Conservation (phyloP, 2,888 invertebrate genomes). For the Leucania comma region DNA sequence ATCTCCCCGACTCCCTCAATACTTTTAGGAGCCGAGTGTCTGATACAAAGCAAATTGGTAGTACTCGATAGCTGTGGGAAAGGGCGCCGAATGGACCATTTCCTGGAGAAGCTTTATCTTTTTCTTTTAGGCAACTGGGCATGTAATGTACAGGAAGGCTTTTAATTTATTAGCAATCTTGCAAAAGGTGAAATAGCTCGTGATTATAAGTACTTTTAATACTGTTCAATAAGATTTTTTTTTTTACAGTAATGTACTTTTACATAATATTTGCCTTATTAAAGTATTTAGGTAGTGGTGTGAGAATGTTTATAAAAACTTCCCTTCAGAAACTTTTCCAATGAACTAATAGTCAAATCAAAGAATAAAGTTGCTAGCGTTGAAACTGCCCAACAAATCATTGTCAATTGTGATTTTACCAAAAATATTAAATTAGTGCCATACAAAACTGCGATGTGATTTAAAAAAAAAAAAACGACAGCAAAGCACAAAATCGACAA, state of each 20-base stretch:
- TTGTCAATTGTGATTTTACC: no score
- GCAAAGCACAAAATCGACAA: no score
- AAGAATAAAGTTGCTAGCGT: neutral
- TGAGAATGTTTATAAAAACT: neutral
- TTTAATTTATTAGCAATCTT: neutral
- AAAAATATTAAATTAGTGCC: neutral
- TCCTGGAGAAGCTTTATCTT: constrained; percentile 84
- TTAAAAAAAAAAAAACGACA: no score
- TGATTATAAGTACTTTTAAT: no score
- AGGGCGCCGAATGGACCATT: constrained; percentile 84
- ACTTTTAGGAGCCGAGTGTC: constrained; percentile 78
- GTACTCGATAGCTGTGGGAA: constrained; percentile 83
- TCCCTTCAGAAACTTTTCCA: neutral
- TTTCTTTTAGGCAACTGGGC: constrained; percentile 68
- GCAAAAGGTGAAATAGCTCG: neutral
- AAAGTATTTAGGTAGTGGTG: no score
- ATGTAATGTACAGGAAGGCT: constrained; percentile 44
- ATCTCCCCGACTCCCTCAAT: constrained; percentile 71
- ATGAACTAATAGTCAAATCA: neutral
- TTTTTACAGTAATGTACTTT: no score
- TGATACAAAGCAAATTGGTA: constrained; percentile 87
- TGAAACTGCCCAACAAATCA: neutral
- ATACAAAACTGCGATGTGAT: no score
- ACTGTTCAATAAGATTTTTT: no score
- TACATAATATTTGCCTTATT: no score